These are phyloP conservation scores for Drosophila meridiana DNA, from an alignment of 2,888 invertebrate genomes.

Conservation along the genomic window DNA sequence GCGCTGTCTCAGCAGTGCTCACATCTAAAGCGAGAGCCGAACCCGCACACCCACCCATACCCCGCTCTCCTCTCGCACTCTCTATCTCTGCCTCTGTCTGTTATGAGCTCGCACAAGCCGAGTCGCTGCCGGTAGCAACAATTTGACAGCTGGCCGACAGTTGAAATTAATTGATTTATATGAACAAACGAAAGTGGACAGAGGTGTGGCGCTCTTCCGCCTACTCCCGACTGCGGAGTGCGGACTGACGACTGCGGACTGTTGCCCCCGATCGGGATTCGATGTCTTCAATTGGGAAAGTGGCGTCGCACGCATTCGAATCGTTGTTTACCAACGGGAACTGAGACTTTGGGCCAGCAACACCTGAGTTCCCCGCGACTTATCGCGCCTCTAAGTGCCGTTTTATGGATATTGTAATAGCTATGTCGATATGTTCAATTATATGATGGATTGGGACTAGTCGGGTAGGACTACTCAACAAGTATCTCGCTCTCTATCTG, in stretches of 20 bases:
- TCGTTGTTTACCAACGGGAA: slow-evolving; percentile 57
- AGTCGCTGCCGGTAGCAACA: slow-evolving; percentile 80
- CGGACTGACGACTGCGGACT: not conserved
- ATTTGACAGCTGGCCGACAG: slow-evolving; percentile 83
- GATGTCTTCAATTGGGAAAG: slow-evolving; percentile 57
- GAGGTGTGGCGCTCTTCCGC: slow-evolving; percentile 44
- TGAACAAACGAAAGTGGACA: slow-evolving; percentile 47
- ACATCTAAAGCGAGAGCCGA: slow-evolving; percentile 20
- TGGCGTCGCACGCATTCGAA: slow-evolving; percentile 38
- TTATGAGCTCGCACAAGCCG: slow-evolving; percentile 19
- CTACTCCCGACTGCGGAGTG: not conserved
- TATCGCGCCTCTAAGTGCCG: slow-evolving; percentile 43
- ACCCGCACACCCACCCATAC: slow-evolving; percentile 16
- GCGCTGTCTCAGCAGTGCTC: slow-evolving; percentile 6
- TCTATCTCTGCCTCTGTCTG: not conserved
- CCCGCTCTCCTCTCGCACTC: not conserved
- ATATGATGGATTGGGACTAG: slow-evolving; percentile 57
- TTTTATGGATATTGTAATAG: slow-evolving; percentile 70
- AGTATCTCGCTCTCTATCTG: slow-evolving; percentile 35
- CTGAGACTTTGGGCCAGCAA: not conserved
- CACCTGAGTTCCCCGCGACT: not conserved
- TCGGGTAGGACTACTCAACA: slow-evolving; percentile 22
- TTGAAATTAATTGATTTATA: slow-evolving; percentile 83
- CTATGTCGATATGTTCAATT: slow-evolving; percentile 66
- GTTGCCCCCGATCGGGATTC: not conserved